These are phyloP conservation scores for Planococcus citri DNA, from an alignment of 1,140 invertebrate genomes.

Conservation along the genomic window DNA sequence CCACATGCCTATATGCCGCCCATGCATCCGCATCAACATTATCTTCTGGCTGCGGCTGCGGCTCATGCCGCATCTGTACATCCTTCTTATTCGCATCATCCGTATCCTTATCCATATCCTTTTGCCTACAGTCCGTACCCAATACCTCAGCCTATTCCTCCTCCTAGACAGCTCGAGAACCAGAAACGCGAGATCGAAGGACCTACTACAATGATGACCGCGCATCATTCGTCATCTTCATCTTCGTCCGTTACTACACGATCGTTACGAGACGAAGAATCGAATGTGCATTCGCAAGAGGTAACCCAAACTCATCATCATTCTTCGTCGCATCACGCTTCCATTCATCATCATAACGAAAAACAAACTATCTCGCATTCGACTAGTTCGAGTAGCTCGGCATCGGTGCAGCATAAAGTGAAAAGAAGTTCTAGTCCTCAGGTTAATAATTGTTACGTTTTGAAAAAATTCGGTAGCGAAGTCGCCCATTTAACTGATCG, in stretches of 20 bases:
- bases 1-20: slow-evolving; percentile 47
- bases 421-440: slow-evolving; percentile 36
- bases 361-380: slow-evolving; percentile 51
- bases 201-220: slow-evolving; percentile 52
- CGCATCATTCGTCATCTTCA: slow-evolving; percentile 48
- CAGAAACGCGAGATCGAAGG: slow-evolving; percentile 41
- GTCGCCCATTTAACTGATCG: slow-evolving; percentile 30
- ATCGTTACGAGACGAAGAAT: slow-evolving; percentile 39
- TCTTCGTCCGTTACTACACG: slow-evolving; percentile 41
- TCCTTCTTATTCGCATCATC: slow-evolving; percentile 48
- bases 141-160: slow-evolving; percentile 55
- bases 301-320: slow-evolving; percentile 40
- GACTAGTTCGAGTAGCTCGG: slow-evolving; percentile 45
- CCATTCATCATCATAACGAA: slow-evolving; percentile 40
- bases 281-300: slow-evolving; percentile 25
- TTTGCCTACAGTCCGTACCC: too few relatives aligned
- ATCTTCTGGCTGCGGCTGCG: slow-evolving; percentile 46
- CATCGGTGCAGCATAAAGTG: slow-evolving; percentile 45
- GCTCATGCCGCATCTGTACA: slow-evolving; percentile 39
- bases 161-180: slow-evolving; percentile 44
- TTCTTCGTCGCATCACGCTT: slow-evolving; percentile 46
- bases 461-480: too few relatives aligned
- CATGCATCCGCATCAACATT: slow-evolving; percentile 53
- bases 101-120: slow-evolving; percentile 50
- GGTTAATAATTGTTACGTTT: too few relatives aligned